Percentiles rank a stretch among this genome's conserved stretches.
Evolutionary conservation across 2,888 invertebrate species (phyloP).

Genomic region (Ethmia dodecea): DNA sequence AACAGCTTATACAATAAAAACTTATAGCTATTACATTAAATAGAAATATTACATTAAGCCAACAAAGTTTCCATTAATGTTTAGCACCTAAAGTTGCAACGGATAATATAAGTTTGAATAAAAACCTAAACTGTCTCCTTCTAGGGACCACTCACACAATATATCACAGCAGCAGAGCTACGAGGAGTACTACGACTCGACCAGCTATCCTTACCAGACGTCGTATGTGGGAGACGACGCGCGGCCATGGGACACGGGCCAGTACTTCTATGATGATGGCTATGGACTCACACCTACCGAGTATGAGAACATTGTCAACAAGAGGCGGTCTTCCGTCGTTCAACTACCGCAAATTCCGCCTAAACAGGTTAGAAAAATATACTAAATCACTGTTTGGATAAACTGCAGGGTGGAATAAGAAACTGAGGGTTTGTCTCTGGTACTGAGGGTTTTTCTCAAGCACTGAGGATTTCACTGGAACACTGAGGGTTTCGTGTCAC

Average conservation of each 20-base stretch:
- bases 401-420: too few species aligned
- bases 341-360: constrained; percentile 72
- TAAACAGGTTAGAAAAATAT: constrained; percentile 44
- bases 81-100: too few species aligned
- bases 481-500: too few species aligned
- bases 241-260: constrained; percentile 86
- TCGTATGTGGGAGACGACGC: constrained; percentile 79
- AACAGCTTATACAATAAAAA: too few species aligned
- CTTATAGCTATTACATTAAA: too few species aligned
- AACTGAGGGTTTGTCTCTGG: too few species aligned
- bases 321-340: constrained; percentile 70
- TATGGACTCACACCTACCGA: constrained; percentile 71
- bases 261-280: constrained; percentile 59
- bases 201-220: constrained; percentile 79
- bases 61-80: too few species aligned
- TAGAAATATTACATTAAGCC: too few species aligned
- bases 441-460: too few species aligned
- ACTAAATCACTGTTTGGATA: too few species aligned
- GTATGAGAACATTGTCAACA: constrained; percentile 76
- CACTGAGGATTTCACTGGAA: too few species aligned
- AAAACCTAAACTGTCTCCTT: constrained; percentile 18
- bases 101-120: background rate
- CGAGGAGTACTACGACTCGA: constrained; percentile 82
- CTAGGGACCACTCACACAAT: constrained; percentile 72
- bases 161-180: constrained; percentile 73